Evolutionary conservation across 2,113 vertebrate genomes (phyloP).

Genomic region (Aphelocoma coerulescens): DNA sequence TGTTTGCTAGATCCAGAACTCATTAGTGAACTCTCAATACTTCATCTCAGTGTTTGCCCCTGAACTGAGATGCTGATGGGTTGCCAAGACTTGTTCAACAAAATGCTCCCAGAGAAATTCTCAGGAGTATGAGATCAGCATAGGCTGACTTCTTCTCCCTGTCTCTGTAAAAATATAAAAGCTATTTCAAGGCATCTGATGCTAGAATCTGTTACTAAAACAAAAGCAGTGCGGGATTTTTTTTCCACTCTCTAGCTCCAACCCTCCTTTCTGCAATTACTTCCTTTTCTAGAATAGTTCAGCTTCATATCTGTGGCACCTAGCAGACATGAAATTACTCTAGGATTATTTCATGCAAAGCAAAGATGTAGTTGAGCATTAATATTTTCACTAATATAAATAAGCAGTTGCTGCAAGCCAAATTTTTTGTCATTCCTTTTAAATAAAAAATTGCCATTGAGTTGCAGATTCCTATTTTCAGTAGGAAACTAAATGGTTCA

Average conservation of each 20-base stretch:
- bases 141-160: not conserved
- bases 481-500: not conserved
- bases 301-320: not conserved
- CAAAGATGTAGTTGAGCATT: not conserved
- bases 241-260: not conserved
- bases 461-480: not conserved
- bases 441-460: not conserved
- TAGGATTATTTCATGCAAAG: not conserved
- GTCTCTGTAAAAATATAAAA: not conserved
- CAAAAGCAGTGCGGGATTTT: not conserved
- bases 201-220: not conserved
- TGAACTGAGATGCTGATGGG: not conserved
- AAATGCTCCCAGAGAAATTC: not conserved
- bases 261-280: not conserved
- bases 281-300: not conserved
- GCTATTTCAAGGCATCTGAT: not conserved
- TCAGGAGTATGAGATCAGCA: not conserved
- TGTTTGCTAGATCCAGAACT: not conserved
- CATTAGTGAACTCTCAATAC: not conserved
- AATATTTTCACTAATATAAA: not conserved
- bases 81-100: not conserved
- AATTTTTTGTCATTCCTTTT: not conserved
- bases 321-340: not conserved
- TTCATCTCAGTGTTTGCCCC: not conserved
- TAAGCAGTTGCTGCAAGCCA: not conserved